phyloP scores from a whole-genome alignment of 2,888 invertebrate species.

The Silvanus unidentatus region DNA sequence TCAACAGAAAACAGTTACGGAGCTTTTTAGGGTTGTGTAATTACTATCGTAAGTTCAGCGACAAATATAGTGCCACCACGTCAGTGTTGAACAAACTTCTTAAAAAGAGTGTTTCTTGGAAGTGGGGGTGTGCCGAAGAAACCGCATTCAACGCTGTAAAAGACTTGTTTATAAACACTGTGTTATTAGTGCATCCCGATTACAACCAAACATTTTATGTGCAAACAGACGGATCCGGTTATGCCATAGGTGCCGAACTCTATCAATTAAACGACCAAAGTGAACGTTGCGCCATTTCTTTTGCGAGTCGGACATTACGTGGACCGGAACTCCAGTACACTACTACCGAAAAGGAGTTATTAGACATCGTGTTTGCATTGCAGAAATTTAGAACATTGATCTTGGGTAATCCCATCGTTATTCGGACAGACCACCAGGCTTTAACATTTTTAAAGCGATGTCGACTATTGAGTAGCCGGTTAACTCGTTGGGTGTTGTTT shows the following conservation, averaged over 20 bases:
- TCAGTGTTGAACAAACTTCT: too few relatives aligned
- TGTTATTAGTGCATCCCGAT: slow-evolving; percentile 10
- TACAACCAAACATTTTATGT: slow-evolving; percentile 4
- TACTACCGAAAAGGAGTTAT: slow-evolving; percentile 17
- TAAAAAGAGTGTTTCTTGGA: too few relatives aligned
- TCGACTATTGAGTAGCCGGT: too few relatives aligned
- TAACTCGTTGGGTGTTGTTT: too few relatives aligned
- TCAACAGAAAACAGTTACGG: slow-evolving; percentile 13
- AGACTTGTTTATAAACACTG: slow-evolving; percentile 4
- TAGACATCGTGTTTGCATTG: slow-evolving; percentile 12
- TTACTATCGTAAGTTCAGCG: slow-evolving; percentile 10
- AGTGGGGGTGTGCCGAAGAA: too few relatives aligned
- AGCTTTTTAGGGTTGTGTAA: slow-evolving; percentile 15
- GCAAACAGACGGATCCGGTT: slow-evolving; percentile 8
- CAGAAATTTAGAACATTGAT: slow-evolving; percentile 11
- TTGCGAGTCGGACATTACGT: slow-evolving; percentile 12
- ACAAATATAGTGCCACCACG: background rate
- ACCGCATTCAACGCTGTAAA: too few relatives aligned
- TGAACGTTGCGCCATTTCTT: slow-evolving; percentile 12
- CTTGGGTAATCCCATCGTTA: slow-evolving; percentile 9
- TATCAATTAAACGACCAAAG: slow-evolving; percentile 8
- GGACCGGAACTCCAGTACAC: slow-evolving; percentile 16
- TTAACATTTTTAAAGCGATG: too few relatives aligned
- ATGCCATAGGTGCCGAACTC: slow-evolving; percentile 8
- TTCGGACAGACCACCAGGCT: too few relatives aligned